Conservation (phyloP, 2,888 invertebrate genomes). For the Lepidonotus clava region DNA sequence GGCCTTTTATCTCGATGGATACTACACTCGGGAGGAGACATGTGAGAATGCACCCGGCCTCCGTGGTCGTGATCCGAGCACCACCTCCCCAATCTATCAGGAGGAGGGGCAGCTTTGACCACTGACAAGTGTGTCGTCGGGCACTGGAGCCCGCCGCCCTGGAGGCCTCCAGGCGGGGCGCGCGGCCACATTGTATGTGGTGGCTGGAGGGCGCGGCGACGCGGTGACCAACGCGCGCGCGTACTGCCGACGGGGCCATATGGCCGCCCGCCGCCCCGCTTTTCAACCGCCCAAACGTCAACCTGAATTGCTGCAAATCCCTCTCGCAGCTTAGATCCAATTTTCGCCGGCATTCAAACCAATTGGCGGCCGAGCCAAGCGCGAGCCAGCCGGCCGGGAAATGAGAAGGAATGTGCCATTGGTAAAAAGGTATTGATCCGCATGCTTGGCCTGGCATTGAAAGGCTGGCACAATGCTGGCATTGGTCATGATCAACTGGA, state of each 20-base stretch:
- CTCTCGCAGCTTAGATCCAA: constrained; percentile 29
- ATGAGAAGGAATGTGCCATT: constrained; percentile 35
- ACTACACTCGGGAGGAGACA: neutral
- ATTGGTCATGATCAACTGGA: constrained; percentile 30
- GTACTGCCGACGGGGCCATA: too few relatives aligned
- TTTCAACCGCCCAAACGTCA: constrained; percentile 18
- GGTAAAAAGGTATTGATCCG: constrained; percentile 26
- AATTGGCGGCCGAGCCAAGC: constrained; percentile 12
- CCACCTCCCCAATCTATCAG: too few relatives aligned
- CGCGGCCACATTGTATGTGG: too few relatives aligned
- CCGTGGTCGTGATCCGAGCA: neutral
- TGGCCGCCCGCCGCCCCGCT: neutral
- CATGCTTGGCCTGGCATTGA: constrained; percentile 4
- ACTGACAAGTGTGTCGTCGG: too few relatives aligned
- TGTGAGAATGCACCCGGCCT: neutral
- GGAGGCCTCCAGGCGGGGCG: too few relatives aligned
- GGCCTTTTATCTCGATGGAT: neutral
- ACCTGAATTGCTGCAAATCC: constrained; percentile 31
- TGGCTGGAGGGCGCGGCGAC: too few relatives aligned
- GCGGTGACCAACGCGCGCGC: too few relatives aligned
- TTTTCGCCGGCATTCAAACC: constrained; percentile 41
- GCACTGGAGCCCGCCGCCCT: too few relatives aligned
- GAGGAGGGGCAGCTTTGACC: too few relatives aligned
- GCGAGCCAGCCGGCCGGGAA: constrained; percentile 14
- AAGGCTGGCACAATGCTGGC: neutral